A percentile compares a stretch with the other conserved stretches of the same genome.
Evolutionary conservation across 2,113 vertebrate species (phyloP).

Genomic region (Orientallactaga bullata): DNA sequence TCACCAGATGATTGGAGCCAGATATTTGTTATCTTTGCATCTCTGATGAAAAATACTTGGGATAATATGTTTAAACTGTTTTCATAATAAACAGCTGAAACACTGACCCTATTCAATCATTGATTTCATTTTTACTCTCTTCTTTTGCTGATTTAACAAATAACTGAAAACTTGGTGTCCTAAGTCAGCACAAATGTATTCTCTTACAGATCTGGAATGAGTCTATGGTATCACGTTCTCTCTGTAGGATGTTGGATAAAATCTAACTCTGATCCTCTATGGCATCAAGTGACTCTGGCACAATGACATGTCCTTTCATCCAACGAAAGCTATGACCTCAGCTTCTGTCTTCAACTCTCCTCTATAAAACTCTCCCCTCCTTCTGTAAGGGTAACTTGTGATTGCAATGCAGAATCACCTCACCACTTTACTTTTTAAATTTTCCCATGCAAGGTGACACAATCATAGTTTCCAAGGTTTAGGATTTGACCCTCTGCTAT

Average conservation of each 20-base stretch:
- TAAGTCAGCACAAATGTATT: not conserved
- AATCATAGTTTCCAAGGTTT: not conserved
- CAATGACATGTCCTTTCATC: not conserved
- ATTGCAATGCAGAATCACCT: not conserved
- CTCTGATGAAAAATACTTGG: not conserved
- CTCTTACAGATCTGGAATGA: not conserved
- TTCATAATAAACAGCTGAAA: not conserved
- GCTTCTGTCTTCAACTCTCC: too few species aligned
- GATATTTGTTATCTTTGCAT: not conserved
- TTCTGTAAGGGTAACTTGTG: not conserved
- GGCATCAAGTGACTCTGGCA: not conserved
- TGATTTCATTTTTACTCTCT: not conserved
- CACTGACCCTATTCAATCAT: not conserved
- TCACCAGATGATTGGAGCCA: not conserved
- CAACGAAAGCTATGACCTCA: not conserved
- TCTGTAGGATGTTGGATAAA: too few species aligned
- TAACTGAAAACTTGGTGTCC: not conserved
- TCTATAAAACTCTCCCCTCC: not conserved
- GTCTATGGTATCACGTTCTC: accelerated
- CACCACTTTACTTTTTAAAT: not conserved
- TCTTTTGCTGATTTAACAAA: not conserved
- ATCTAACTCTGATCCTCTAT: not conserved
- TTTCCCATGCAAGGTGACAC: not conserved
- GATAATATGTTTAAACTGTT: not conserved
- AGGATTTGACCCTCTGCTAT: not conserved